Percentiles rank a stretch among this genome's conserved stretches.
phyloP scores from a whole-genome alignment of 2,888 invertebrate genomes.

The Nysson spinosus region DNA sequence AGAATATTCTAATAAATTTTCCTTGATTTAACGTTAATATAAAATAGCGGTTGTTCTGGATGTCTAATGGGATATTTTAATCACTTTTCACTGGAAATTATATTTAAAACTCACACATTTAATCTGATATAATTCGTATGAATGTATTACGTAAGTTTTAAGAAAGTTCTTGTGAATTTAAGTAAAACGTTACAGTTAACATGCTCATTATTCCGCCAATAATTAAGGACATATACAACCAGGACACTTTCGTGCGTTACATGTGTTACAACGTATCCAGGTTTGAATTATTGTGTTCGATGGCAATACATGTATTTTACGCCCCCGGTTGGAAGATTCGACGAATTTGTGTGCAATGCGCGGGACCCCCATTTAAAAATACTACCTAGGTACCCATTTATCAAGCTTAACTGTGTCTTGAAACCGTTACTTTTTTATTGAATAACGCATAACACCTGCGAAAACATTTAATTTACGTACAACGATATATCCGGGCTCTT shows the following conservation, averaged over 20 bases:
- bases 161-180: neutral
- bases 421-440: constrained; percentile 51
- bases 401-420: constrained; percentile 51
- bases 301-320: constrained; percentile 41
- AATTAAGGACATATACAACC: constrained; percentile 34
- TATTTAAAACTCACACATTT: too few species aligned
- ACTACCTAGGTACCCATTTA: constrained; percentile 47
- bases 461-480: constrained; percentile 49
- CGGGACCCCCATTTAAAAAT: constrained; percentile 43
- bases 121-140: too few species aligned
- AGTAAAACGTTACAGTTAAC: constrained; percentile 1
- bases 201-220: constrained; percentile 16
- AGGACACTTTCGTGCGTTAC: constrained; percentile 3
- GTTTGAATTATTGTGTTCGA: constrained; percentile 44
- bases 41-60: too few species aligned
- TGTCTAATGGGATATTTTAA: too few species aligned
- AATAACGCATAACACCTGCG: constrained; percentile 53
- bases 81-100: too few species aligned
- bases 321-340: constrained; percentile 41
- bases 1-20: too few species aligned
- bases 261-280: constrained; percentile 23
- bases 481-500: constrained; percentile 29
- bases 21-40: too few species aligned
- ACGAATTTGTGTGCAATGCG: constrained; percentile 52
- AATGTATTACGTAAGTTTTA: too few species aligned